phyloP scores from a whole-genome alignment of 2,888 invertebrate species.

The Pheosia tremula region DNA sequence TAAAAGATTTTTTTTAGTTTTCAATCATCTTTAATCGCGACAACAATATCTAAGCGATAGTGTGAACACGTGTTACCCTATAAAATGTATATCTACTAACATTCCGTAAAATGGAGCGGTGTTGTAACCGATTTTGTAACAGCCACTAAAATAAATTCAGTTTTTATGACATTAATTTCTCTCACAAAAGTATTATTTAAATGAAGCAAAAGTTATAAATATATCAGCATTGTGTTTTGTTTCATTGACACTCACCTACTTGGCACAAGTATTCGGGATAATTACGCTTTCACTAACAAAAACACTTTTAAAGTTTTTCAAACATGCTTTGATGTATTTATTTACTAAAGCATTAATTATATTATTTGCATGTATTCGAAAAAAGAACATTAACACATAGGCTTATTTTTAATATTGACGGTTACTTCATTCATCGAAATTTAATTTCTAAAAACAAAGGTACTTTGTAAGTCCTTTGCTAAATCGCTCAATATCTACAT shows the following conservation, averaged over 20 bases:
- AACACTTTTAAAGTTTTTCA: slow-evolving; percentile 43
- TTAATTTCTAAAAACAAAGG: too few species aligned
- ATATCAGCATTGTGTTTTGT: slow-evolving; percentile 51
- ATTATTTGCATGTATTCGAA: not conserved
- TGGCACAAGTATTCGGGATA: slow-evolving; percentile 60
- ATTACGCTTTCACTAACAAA: slow-evolving; percentile 49
- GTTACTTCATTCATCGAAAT: too few species aligned
- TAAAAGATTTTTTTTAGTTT: slow-evolving; percentile 29
- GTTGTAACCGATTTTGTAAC: slow-evolving; percentile 46
- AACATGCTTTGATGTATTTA: slow-evolving; percentile 37
- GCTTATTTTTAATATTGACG: too few species aligned
- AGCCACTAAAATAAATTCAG: slow-evolving; percentile 37
- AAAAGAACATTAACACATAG: not conserved
- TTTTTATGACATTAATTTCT: slow-evolving; percentile 48
- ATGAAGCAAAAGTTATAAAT: slow-evolving; percentile 37
- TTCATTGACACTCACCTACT: slow-evolving; percentile 78
- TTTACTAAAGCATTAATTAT: not conserved
- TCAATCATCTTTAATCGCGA: slow-evolving; percentile 50
- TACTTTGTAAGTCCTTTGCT: not conserved
- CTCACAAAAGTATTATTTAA: slow-evolving; percentile 33
- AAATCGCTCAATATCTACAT: not conserved
- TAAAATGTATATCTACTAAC: slow-evolving; percentile 40
- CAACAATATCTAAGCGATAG: slow-evolving; percentile 49
- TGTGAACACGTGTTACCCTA: slow-evolving; percentile 42
- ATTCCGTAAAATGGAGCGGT: slow-evolving; percentile 48